Evolutionary conservation across 92 coral and sea anemone species (phyloP).

Genomic region (Isaurus tuberculatus): DNA sequence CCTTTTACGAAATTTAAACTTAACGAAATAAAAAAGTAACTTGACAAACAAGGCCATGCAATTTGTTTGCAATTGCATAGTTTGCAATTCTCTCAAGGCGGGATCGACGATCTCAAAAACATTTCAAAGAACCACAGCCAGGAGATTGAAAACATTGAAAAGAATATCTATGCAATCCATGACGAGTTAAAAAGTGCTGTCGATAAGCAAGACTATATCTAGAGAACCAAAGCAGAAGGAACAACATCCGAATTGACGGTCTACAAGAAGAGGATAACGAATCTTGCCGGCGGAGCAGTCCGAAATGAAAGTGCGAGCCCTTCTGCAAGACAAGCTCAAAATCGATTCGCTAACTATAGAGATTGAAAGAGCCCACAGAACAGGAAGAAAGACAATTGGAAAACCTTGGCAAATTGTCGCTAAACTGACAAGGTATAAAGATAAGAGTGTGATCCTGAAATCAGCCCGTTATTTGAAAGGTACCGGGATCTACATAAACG

Average conservation of each 20-base stretch:
- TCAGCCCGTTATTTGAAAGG: constrained; percentile 6
- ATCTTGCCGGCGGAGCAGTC: neutral
- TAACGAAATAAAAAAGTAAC: too few species aligned
- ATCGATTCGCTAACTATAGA: neutral
- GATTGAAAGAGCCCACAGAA: constrained; percentile 26
- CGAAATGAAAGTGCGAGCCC: neutral
- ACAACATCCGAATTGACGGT: neutral
- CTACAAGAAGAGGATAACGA: neutral
- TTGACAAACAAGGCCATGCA: too few species aligned
- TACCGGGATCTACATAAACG: neutral
- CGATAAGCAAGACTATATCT: constrained; percentile 5
- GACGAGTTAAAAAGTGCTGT: neutral
- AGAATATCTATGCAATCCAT: neutral
- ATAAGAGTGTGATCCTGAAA: neutral
- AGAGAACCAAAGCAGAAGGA: too few species aligned
- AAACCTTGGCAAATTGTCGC: constrained; percentile 16
- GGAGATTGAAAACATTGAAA: neutral
- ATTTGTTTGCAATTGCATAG: too few species aligned
- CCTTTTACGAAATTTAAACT: too few species aligned
- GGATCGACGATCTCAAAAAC: neutral
- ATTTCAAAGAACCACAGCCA: neutral
- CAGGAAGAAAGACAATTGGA: neutral
- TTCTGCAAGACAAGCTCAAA: neutral
- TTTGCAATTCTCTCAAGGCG: neutral
- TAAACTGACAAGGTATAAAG: neutral